These are phyloP conservation scores for Clostera curtula DNA, from an alignment of 2,888 invertebrate genomes.

Conservation along the genomic window DNA sequence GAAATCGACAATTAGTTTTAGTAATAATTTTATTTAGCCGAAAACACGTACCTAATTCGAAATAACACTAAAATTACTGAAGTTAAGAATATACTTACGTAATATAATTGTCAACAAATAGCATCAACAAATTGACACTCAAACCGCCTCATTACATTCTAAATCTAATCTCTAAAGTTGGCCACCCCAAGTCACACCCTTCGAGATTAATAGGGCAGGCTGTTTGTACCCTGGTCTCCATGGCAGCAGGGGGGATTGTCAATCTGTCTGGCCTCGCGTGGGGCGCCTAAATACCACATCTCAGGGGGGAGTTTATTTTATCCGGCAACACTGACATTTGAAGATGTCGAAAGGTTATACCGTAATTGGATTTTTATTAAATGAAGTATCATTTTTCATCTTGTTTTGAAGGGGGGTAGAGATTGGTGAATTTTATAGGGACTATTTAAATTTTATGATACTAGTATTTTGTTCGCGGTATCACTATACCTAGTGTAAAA, in stretches of 20 bases:
- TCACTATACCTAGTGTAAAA: too few relatives aligned
- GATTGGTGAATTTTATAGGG: too few relatives aligned
- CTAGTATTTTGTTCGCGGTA: too few relatives aligned
- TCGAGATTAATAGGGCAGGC: slow-evolving; percentile 63
- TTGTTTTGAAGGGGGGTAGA: slow-evolving; percentile 10
- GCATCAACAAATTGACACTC: neutral
- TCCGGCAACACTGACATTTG: slow-evolving; percentile 47
- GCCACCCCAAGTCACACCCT: slow-evolving; percentile 55
- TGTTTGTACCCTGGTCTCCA: slow-evolving; percentile 65
- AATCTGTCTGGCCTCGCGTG: slow-evolving; percentile 40
- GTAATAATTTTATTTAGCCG: too few relatives aligned
- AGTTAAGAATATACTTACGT: too few relatives aligned
- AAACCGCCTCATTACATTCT: slow-evolving; percentile 10
- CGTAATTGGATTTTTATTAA: slow-evolving; percentile 24
- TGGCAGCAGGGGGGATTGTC: slow-evolving; percentile 52
- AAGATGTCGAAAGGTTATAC: slow-evolving; percentile 31
- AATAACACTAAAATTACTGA: too few relatives aligned
- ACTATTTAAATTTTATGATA: too few relatives aligned
- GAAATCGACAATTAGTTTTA: too few relatives aligned
- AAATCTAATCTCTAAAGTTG: slow-evolving; percentile 22
- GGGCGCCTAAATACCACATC: slow-evolving; percentile 64
- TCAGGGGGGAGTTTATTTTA: slow-evolving; percentile 54
- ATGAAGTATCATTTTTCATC: slow-evolving; percentile 5
- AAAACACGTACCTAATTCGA: too few relatives aligned
- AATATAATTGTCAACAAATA: neutral